These are phyloP conservation scores for Leucoptera coffeella DNA, from an alignment of 2,888 invertebrate genomes.

Conservation along the genomic window DNA sequence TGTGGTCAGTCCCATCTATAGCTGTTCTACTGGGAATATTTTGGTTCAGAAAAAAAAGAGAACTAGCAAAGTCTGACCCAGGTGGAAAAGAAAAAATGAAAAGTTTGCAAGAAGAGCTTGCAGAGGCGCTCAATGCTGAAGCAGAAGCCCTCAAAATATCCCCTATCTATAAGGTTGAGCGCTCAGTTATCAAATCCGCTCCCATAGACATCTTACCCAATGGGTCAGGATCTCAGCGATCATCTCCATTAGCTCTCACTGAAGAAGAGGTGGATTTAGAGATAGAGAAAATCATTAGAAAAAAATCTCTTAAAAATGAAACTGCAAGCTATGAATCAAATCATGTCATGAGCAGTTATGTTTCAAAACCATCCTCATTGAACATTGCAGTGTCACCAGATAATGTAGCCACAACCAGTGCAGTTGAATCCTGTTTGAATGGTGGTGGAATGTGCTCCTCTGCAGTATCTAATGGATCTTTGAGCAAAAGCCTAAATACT, in stretches of 20 bases:
- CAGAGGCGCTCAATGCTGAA: constrained; percentile 35
- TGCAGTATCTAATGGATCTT: neutral
- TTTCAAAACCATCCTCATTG: constrained; percentile 3
- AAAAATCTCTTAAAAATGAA: constrained; percentile 43
- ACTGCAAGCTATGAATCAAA: constrained; percentile 22
- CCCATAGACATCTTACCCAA: constrained; percentile 62
- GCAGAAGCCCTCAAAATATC: constrained; percentile 30
- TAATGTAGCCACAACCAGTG: neutral
- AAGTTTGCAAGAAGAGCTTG: constrained; percentile 40
- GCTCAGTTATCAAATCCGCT: constrained; percentile 53
- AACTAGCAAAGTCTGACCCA: constrained; percentile 67
- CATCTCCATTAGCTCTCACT: constrained; percentile 54
- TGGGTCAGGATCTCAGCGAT: constrained; percentile 41
- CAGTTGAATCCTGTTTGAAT: too few species aligned
- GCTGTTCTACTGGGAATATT: constrained; percentile 72
- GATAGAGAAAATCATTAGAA: constrained; percentile 57
- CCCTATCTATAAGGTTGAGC: constrained; percentile 33
- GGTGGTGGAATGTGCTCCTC: neutral
- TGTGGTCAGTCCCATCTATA: constrained; percentile 74
- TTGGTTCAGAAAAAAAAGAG: constrained; percentile 78
- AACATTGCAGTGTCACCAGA: constrained; percentile 1
- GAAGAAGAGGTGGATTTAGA: constrained; percentile 65
- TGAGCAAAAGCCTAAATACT: neutral
- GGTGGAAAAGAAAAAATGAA: constrained; percentile 56
- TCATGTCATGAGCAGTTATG: constrained; percentile 7